phyloP scores from a whole-genome alignment of 2,113 vertebrate species.

The Vulpes ferrilata region DNA sequence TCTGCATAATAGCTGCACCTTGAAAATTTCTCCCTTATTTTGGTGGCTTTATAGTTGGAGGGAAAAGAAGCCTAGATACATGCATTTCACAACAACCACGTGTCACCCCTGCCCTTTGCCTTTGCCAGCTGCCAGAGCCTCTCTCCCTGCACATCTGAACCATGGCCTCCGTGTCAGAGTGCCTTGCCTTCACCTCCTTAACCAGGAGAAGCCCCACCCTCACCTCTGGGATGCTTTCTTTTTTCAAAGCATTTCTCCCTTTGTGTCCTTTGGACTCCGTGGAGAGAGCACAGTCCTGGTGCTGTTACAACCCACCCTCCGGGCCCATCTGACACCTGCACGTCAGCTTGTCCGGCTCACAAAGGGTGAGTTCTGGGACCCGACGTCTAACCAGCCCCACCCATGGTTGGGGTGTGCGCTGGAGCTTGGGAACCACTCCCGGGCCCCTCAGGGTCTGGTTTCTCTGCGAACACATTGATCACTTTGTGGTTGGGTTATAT shows the following conservation, averaged over 20 bases:
- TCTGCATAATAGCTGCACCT: background rate
- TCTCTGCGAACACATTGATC: background rate
- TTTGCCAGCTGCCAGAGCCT: background rate
- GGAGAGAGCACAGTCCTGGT: background rate
- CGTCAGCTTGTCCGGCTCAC: accelerated
- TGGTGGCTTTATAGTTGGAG: background rate
- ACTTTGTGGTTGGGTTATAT: background rate
- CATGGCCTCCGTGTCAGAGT: accelerated
- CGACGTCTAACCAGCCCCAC: background rate
- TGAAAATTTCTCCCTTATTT: background rate
- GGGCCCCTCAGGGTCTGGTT: background rate
- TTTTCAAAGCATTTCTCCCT: background rate
- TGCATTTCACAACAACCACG: accelerated
- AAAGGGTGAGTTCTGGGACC: background rate
- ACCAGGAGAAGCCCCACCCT: accelerated
- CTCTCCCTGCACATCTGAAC: background rate
- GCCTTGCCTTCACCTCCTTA: background rate
- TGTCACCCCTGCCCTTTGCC: background rate
- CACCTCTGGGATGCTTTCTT: background rate
- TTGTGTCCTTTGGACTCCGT: accelerated
- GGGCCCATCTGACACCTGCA: accelerated
- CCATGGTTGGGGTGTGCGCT: too few species aligned
- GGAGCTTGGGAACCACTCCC: background rate
- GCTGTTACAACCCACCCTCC: accelerated
- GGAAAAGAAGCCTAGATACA: background rate